Conservation (phyloP, 2,113 vertebrate genomes). For the Seriola quinqueradiata region DNA sequence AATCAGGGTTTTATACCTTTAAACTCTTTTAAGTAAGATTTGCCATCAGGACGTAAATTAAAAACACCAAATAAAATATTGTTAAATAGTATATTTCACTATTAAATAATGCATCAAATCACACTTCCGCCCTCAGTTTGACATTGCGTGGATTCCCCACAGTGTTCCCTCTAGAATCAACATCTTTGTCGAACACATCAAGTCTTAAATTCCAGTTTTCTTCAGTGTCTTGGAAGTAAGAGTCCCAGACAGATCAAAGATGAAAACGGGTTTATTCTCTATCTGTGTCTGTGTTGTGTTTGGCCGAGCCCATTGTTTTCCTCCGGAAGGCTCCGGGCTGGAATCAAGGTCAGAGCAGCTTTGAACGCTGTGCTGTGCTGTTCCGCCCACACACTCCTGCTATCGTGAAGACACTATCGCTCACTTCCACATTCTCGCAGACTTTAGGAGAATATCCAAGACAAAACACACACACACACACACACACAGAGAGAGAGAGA, state of each 20-base stretch:
- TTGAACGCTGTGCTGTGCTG: conserved; percentile 38
- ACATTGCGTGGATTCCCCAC: neutral
- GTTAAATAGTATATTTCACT: neutral
- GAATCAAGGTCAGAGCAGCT: conserved; percentile 45
- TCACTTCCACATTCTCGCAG: conserved; percentile 24
- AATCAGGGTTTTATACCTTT: neutral
- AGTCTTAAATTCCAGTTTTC: conserved; percentile 3
- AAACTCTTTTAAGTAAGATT: neutral
- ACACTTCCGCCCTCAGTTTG: neutral
- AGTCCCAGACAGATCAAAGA: conserved; percentile 40
- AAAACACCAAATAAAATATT: neutral
- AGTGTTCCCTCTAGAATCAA: neutral
- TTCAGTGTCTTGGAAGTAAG: conserved; percentile 10
- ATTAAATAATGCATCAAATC: neutral
- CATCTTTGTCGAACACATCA: neutral
- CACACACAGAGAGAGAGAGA: neutral
- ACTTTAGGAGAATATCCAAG: conserved; percentile 4
- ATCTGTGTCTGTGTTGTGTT: conserved; percentile 56
- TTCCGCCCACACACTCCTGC: conserved; percentile 40
- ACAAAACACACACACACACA: conserved; percentile 20
- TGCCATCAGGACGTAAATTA: neutral
- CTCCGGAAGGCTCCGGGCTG: conserved; percentile 38
- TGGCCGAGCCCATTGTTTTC: conserved; percentile 50
- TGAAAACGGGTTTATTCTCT: conserved; percentile 17
- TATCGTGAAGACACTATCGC: conserved; percentile 33